Evolutionary conservation across 2,113 vertebrate species (phyloP), one percentile per base, ranked within the genome.

Genomic region (Mus spicilegus): DNA sequence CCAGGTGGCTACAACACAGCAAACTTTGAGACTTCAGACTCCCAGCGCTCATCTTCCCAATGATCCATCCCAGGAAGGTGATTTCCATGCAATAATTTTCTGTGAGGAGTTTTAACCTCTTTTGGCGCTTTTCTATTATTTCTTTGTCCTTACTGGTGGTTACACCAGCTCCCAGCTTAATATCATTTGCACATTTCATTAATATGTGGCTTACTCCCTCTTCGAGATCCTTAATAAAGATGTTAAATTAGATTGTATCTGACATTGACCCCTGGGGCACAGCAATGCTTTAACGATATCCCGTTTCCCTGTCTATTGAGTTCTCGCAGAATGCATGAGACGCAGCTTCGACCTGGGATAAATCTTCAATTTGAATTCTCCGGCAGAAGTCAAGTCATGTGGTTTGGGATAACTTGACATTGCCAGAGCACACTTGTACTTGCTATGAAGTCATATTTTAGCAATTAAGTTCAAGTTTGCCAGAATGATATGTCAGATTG

Each of bases 221-320:
- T 98, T 98, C 98, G 98, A 98, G 98, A 98, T 98, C 98, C 98
- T 99, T 99, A 99, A 99, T 99, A 99, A 99, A 98, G 98, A 98
- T 98, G 98, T 98, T 99, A 98, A 98, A 98, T 98, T 98, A 99
- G 98, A 98, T 98, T 97, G 98, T 98, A 98, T 97, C 98, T 99
- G 98, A 98, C 98, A 98, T 96, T 98, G 98, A 98, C 98, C 97
- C 98, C 96, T 95, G 96, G 97, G 98, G 98, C 97, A 96, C 95
- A 72, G 51, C 61, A 5, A 19, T 78, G 78, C 95, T 94, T 94
- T 84, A 78, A 93, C 33, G n/a, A 76, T 94, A 96, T 93, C 94
- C 95, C 93, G 11, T 58, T 94, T 90, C 84, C 84, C 96, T 91
- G 92, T 88, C 95, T 95, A 87, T 4, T 22, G 96, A 89, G 91